Percentiles rank a stretch among this genome's conserved stretches.
phyloP scores from a whole-genome alignment of 1,140 invertebrate species.

The Anagrus nilaparvatae region DNA sequence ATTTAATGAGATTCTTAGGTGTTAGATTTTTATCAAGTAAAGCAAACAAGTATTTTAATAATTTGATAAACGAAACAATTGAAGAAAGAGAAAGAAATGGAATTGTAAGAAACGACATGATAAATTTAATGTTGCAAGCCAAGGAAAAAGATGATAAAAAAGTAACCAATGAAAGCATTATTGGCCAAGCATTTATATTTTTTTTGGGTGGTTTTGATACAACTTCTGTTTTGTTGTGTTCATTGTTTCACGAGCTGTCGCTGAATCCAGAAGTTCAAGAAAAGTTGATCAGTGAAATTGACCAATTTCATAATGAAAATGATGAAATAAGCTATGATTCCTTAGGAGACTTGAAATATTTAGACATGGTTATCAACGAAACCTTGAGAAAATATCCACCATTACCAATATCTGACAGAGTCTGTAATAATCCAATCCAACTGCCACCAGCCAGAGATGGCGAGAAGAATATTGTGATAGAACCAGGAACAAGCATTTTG shows the following conservation, averaged over 20 bases:
- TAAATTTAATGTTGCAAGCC: conserved; percentile 39
- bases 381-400: conserved; percentile 49
- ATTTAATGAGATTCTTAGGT: background rate
- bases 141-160: conserved; percentile 27
- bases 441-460: conserved; percentile 14
- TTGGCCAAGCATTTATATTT: conserved; percentile 42
- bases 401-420: conserved; percentile 36
- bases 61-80: conserved; percentile 16
- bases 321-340: conserved; percentile 16
- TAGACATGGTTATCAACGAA: conserved; percentile 39
- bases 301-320: conserved; percentile 1
- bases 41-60: conserved; percentile 8
- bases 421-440: conserved; percentile 36
- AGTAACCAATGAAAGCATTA: conserved; percentile 44
- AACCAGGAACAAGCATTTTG: conserved; percentile 20
- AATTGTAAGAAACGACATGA: conserved; percentile 38
- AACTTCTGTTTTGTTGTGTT: conserved; percentile 44
- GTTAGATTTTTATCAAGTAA: background rate
- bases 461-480: conserved; percentile 5
- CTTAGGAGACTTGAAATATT: conserved; percentile 22
- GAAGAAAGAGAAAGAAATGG: conserved; percentile 30
- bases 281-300: conserved; percentile 42
- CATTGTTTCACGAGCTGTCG: conserved; percentile 43
- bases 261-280: conserved; percentile 49
- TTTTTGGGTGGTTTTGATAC: conserved; percentile 57